Evolutionary conservation across 2,797 vertebrate species (phyloP).

Genomic region (Odontamblyopus rebecca): DNA sequence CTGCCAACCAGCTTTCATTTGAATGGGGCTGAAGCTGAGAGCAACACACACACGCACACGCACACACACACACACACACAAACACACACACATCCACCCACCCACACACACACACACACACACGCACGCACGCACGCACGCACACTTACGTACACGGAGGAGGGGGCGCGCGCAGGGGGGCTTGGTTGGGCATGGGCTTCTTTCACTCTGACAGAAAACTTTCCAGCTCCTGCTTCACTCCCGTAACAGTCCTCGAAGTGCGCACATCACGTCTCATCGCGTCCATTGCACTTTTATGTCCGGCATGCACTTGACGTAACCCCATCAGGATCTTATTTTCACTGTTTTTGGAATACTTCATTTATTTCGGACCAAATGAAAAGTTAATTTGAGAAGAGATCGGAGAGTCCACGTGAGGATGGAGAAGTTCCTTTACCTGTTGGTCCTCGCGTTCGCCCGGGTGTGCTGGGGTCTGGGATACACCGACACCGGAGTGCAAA

Average conservation of each 20-base stretch:
- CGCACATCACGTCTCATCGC: background rate
- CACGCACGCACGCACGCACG: constrained; percentile 4
- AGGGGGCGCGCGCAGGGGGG: constrained; percentile 15
- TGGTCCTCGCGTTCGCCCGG: constrained; percentile 32
- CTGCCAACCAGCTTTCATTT: constrained; percentile 11
- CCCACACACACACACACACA: constrained; percentile 10
- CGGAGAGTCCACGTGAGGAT: constrained; percentile 32
- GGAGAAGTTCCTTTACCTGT: constrained; percentile 54
- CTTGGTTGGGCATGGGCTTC: constrained; percentile 36
- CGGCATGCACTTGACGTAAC: constrained; percentile 53
- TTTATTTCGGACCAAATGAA: constrained; percentile 27
- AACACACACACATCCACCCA: background rate
- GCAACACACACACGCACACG: constrained; percentile 2
- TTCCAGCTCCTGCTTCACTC: constrained; percentile 26
- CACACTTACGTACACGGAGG: background rate
- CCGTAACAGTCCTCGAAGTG: constrained; percentile 8
- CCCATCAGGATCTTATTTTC: constrained; percentile 12
- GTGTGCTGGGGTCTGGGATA: constrained; percentile 55
- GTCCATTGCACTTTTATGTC: background rate
- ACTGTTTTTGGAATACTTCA: background rate
- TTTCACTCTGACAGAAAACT: constrained; percentile 51
- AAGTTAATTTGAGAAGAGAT: background rate
- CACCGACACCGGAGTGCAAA: constrained; percentile 49
- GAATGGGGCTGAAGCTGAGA: constrained; percentile 13
- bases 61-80: constrained; percentile 6